These are phyloP conservation scores for Drosophila varians DNA, from an alignment of 1,140 invertebrate genomes.

Conservation along the genomic window DNA sequence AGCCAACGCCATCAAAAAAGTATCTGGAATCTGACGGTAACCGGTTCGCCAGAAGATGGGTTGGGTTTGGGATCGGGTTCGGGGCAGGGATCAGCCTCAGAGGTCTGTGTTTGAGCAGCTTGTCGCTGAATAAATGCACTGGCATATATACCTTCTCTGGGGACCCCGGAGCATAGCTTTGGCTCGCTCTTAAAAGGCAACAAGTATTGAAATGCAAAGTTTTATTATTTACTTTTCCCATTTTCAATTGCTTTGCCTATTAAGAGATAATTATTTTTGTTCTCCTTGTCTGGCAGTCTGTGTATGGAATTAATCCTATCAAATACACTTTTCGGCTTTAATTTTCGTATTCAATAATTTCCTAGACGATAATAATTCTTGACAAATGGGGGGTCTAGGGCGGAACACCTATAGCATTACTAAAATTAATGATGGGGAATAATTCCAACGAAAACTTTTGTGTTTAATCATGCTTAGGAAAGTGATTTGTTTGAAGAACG, in stretches of 20 bases:
- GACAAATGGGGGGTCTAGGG: conserved; percentile 4
- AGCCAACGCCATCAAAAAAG: conserved; percentile 38
- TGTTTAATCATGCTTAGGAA: background rate
- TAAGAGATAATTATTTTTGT: conserved; percentile 64
- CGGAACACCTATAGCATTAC: background rate
- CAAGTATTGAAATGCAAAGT: conserved; percentile 25
- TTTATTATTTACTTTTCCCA: conserved; percentile 22
- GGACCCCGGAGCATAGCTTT: background rate
- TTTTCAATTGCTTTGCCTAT: conserved; percentile 38
- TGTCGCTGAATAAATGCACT: conserved; percentile 33
- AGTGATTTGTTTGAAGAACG: background rate
- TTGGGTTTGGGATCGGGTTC: conserved; percentile 13
- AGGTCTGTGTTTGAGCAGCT: conserved; percentile 28
- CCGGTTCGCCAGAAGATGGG: conserved; percentile 40
- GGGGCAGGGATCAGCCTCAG: background rate
- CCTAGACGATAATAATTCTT: conserved; percentile 9
- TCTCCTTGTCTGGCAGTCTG: conserved; percentile 15
- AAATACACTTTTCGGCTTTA: conserved; percentile 20
- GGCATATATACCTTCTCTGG: conserved; percentile 6
- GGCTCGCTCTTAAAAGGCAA: conserved; percentile 15
- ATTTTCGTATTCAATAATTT: conserved; percentile 9
- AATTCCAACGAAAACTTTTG: background rate
- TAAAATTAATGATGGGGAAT: background rate
- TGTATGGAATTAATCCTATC: conserved; percentile 20
- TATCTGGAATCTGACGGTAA: conserved; percentile 18